These are phyloP conservation scores for Sarcophaga carnaria DNA, from an alignment of 2,888 invertebrate genomes.

Conservation along the genomic window DNA sequence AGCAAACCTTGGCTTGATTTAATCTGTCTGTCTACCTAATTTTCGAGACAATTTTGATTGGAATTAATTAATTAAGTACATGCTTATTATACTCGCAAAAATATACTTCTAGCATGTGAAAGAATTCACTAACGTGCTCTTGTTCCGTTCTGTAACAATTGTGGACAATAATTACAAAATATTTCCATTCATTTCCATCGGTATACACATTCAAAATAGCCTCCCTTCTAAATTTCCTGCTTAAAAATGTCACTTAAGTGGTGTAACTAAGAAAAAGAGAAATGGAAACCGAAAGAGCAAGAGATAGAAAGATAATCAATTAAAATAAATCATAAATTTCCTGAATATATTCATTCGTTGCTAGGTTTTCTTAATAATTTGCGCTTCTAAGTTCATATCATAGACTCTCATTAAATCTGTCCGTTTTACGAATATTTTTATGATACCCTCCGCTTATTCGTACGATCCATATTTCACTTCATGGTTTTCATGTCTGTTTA, in stretches of 20 bases:
- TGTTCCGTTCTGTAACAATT: too few species aligned
- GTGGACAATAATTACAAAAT: too few species aligned
- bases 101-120: too few species aligned
- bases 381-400: background rate
- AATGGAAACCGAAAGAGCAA: too few species aligned
- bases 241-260: too few species aligned
- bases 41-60: background rate
- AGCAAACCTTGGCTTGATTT: background rate
- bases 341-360: constrained; percentile 27
- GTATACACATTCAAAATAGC: too few species aligned
- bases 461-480: too few species aligned
- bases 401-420: background rate
- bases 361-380: background rate
- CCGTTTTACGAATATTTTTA: background rate
- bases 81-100: too few species aligned
- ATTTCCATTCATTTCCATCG: too few species aligned
- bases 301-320: constrained; percentile 42
- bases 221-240: too few species aligned
- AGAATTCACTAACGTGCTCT: too few species aligned
- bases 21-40: background rate
- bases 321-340: constrained; percentile 63
- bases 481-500: background rate
- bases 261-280: background rate
- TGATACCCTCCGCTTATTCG: too few species aligned
- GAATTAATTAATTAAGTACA: constrained; percentile 27